phyloP scores from a whole-genome alignment of 2,113 vertebrate species.

The Athene noctua region DNA sequence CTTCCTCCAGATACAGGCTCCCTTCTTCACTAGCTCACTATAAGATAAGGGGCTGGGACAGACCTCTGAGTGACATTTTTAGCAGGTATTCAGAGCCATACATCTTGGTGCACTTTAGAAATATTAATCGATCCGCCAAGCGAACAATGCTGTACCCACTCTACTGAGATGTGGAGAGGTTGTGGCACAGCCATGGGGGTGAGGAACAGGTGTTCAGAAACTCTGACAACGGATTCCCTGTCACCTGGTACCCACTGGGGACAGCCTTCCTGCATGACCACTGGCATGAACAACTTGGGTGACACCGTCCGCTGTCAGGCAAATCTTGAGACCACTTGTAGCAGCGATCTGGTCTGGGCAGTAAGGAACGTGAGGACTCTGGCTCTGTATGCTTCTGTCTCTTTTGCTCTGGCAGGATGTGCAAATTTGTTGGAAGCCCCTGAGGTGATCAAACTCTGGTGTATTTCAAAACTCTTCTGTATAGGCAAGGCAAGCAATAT shows the following conservation, averaged over 20 bases:
- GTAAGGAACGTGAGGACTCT: background rate
- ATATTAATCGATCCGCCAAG: background rate
- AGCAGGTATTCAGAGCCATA: background rate
- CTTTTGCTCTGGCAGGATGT: background rate
- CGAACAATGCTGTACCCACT: background rate
- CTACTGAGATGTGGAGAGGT: background rate
- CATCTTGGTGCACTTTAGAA: background rate
- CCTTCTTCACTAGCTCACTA: background rate
- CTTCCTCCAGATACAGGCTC: background rate
- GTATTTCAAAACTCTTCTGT: background rate
- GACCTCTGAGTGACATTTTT: background rate
- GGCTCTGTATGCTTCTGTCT: background rate
- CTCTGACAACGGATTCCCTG: background rate
- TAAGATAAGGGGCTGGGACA: background rate
- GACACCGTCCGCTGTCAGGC: fast-evolving
- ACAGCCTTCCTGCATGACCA: background rate
- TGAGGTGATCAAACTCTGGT: background rate
- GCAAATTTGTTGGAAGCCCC: background rate
- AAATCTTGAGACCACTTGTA: background rate
- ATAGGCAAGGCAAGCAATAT: background rate
- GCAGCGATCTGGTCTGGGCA: background rate
- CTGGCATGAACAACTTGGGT: background rate
- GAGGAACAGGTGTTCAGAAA: background rate
- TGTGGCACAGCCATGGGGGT: background rate
- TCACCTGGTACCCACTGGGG: background rate